Evolutionary conservation across 2,888 invertebrate genomes (phyloP).

Genomic region (Pseudococcus viburni): DNA sequence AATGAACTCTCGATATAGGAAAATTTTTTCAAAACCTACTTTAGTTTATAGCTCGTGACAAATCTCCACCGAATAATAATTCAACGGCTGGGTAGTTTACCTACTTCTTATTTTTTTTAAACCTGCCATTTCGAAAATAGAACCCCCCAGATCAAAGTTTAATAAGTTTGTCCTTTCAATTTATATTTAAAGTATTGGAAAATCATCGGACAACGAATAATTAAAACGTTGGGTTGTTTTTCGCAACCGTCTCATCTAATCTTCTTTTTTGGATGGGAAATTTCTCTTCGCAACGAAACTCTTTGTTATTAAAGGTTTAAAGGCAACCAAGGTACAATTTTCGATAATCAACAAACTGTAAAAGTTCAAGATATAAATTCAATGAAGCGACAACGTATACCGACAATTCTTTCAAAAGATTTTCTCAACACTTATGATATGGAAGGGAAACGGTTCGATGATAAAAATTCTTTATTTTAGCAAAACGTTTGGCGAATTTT

Average conservation of each 20-base stretch:
- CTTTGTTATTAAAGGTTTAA: not conserved
- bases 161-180: no score
- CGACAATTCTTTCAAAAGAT: slow-evolving; percentile 23
- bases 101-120: no score
- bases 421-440: not conserved
- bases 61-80: not conserved
- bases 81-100: not conserved
- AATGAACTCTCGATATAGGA: not conserved
- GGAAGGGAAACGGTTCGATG: not conserved
- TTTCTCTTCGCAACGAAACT: not conserved
- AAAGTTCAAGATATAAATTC: slow-evolving; percentile 36
- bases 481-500: slow-evolving; percentile 15
- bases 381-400: slow-evolving; percentile 37
- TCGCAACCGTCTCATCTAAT: not conserved
- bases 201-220: not conserved
- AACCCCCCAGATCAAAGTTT: no score
- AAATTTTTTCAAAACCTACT: not conserved
- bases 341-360: slow-evolving; percentile 35
- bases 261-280: not conserved
- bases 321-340: not conserved
- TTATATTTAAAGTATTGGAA: not conserved
- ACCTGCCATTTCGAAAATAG: no score
- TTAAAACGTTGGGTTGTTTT: not conserved
- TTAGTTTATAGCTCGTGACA: not conserved
- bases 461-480: slow-evolving; percentile 33